These are phyloP conservation scores for Falcaria lacertinaria DNA, from an alignment of 2,888 invertebrate genomes.

Conservation along the genomic window DNA sequence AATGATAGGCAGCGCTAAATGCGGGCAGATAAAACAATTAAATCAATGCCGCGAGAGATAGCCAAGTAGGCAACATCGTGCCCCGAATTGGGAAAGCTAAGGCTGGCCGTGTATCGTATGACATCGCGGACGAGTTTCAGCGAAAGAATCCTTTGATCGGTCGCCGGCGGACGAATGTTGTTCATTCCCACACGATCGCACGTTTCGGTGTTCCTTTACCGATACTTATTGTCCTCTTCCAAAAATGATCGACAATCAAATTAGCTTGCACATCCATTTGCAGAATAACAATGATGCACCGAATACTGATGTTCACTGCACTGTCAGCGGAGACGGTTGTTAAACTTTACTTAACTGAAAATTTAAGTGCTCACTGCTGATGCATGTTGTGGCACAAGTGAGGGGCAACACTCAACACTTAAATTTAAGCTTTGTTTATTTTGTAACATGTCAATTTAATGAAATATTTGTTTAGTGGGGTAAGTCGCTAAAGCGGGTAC, in stretches of 20 bases:
- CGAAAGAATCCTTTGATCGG: constrained; percentile 64
- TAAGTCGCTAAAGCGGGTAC: neutral
- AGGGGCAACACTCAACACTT: neutral
- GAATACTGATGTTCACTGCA: neutral
- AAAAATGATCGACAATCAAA: constrained; percentile 51
- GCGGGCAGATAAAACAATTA: constrained; percentile 15
- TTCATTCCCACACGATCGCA: constrained; percentile 69
- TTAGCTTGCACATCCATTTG: constrained; percentile 18
- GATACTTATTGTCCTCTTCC: constrained; percentile 43
- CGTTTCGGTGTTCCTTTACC: constrained; percentile 30
- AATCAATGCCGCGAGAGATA: constrained; percentile 30
- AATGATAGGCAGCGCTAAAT: neutral
- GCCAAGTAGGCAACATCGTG: constrained; percentile 31
- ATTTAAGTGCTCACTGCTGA: constrained; percentile 10
- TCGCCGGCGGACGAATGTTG: constrained; percentile 63
- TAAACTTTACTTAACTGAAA: neutral
- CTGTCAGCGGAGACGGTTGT: neutral
- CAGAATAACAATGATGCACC: neutral
- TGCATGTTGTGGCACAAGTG: neutral
- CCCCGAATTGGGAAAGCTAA: constrained; percentile 39
- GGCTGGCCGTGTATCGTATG: constrained; percentile 54
- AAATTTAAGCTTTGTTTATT: neutral
- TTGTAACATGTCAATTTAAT: no score
- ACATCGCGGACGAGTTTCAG: constrained; percentile 54
- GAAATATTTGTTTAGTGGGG: no score